phyloP scores from a whole-genome alignment of 2,113 vertebrate genomes.

The Ahaetulla prasina region DNA sequence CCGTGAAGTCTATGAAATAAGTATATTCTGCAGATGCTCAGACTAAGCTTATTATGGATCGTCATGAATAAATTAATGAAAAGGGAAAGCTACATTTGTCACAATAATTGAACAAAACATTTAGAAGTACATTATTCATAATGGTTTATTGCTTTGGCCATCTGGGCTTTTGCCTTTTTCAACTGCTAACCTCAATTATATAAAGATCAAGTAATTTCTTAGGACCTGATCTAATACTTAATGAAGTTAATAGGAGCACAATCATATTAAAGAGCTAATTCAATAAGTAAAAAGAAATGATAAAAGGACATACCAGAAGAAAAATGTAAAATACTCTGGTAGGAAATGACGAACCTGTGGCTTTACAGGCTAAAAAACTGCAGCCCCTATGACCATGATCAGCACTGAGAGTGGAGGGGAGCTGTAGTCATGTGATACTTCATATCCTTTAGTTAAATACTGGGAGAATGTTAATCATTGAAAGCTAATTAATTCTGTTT shows the following conservation, averaged over 20 bases:
- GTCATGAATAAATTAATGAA: constrained; percentile 25
- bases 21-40: not conserved
- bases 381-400: not conserved
- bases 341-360: not conserved
- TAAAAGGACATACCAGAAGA: not conserved
- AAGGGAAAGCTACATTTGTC: constrained; percentile 32
- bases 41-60: not conserved
- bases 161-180: not conserved
- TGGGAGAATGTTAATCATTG: not conserved
- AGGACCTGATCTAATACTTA: constrained; percentile 13
- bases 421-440: not conserved
- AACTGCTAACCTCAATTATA: constrained; percentile 25
- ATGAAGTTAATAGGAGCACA: constrained; percentile 23
- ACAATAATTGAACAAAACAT: constrained; percentile 28
- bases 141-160: constrained; percentile 10
- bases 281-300: constrained; percentile 11
- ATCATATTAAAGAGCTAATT: constrained; percentile 20
- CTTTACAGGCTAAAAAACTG: not conserved
- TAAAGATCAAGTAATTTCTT: constrained; percentile 20
- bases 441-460: not conserved
- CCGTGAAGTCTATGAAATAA: not conserved
- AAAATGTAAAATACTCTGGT: not conserved
- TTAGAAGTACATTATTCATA: constrained; percentile 22
- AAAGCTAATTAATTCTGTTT: not conserved
- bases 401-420: not conserved